These are phyloP conservation scores for Bufo bufo DNA, from an alignment of 2,113 vertebrate genomes.

Conservation along the genomic window DNA sequence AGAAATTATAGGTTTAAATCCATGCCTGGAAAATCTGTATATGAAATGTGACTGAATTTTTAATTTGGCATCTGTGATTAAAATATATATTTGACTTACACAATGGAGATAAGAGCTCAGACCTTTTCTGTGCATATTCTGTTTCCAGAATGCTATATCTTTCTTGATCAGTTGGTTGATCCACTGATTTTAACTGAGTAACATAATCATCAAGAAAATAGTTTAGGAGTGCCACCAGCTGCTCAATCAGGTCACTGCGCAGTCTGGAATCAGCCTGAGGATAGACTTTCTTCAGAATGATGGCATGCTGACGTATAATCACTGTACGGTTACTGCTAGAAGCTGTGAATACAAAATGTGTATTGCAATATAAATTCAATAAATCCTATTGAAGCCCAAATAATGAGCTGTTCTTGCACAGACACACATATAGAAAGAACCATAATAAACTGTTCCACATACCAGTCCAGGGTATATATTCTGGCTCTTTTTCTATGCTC, in stretches of 20 bases:
- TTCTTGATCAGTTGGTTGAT: conserved; percentile 78
- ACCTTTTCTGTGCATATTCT: conserved; percentile 88
- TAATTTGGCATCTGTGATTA: too few species aligned
- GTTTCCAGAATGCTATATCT: conserved; percentile 84
- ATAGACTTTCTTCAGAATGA: conserved; percentile 85
- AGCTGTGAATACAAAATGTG: conserved; percentile 70
- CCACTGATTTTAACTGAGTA: conserved; percentile 87
- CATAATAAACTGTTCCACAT: conserved; percentile 43
- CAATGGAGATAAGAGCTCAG: conserved; percentile 83
- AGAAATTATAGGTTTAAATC: too few species aligned
- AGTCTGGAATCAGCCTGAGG: conserved; percentile 86
- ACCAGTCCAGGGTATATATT: conserved; percentile 97
- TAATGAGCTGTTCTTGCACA: background rate
- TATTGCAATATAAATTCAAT: background rate
- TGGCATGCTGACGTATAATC: conserved; percentile 80
- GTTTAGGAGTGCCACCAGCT: conserved; percentile 89
- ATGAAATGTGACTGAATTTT: too few species aligned
- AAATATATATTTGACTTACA: conserved; percentile 73
- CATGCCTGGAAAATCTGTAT: too few species aligned
- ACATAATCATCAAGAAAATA: conserved; percentile 85
- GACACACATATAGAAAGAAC: background rate
- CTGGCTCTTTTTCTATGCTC: conserved; percentile 76
- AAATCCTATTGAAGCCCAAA: background rate
- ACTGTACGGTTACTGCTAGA: conserved; percentile 78
- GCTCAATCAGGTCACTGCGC: conserved; percentile 82